Evolutionary conservation across 2,113 vertebrate genomes (phyloP).

Genomic region (Ovis canadensis): DNA sequence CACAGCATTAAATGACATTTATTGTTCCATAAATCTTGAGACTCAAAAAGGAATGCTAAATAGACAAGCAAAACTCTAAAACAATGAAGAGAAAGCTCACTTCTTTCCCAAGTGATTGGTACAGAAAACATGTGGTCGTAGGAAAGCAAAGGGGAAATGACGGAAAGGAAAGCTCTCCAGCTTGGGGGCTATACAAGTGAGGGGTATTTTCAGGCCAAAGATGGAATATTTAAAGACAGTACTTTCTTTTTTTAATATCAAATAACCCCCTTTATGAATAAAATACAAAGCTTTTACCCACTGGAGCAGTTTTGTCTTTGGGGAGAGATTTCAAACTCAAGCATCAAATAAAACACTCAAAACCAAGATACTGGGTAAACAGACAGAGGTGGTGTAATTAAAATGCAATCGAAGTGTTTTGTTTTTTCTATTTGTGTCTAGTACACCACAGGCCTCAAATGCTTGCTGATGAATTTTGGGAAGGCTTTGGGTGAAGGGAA

Average conservation of each 20-base stretch:
- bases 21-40: constrained; percentile 75
- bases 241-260: not conserved
- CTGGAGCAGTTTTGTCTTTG: not conserved
- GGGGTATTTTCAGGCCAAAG: not conserved
- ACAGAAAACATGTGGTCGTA: constrained; percentile 53
- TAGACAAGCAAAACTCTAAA: constrained; percentile 73
- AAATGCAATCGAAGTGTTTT: not conserved
- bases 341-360: constrained; percentile 17
- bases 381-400: not conserved
- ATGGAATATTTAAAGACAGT: not conserved
- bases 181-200: not conserved
- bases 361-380: not conserved
- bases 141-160: not conserved
- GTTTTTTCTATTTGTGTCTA: not conserved
- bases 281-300: not conserved
- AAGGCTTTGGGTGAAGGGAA: not conserved
- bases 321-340: constrained; percentile 14
- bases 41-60: constrained; percentile 72
- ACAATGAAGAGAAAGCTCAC: constrained; percentile 33
- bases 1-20: constrained; percentile 73
- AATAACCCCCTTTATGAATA: not conserved
- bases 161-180: not conserved
- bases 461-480: not conserved
- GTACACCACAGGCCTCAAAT: constrained; percentile 7
- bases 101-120: constrained; percentile 63